Percentiles rank a stretch among this genome's conserved stretches.
phyloP scores from a whole-genome alignment of 92 coral and sea anemone genomes.

The Virgularia gustaviana region DNA sequence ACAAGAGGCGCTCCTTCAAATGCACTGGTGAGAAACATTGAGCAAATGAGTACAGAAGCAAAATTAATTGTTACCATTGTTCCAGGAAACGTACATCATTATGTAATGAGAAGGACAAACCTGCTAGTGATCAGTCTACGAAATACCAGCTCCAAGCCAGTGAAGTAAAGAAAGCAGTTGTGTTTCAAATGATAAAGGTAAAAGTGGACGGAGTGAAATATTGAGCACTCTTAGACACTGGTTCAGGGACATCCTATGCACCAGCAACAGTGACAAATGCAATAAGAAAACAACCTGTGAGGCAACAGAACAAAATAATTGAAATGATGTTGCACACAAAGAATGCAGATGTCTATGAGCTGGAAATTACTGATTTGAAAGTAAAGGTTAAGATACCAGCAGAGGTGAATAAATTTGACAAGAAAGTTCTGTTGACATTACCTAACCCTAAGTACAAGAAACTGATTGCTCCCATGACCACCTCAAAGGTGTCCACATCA shows the following conservation, averaged over 20 bases:
- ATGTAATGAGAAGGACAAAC: conserved; percentile 45
- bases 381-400: not conserved
- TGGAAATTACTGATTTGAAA: not conserved
- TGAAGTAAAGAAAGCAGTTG: conserved; percentile 20
- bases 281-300: conserved; percentile 47
- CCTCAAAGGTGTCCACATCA: not conserved
- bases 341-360: not conserved
- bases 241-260: conserved; percentile 43
- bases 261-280: conserved; percentile 50
- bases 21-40: conserved; percentile 1
- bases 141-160: no score
- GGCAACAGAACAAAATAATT: conserved; percentile 33
- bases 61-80: no score
- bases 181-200: conserved; percentile 40
- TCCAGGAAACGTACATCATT: conserved; percentile 60
- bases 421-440: conserved; percentile 3
- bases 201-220: conserved; percentile 36
- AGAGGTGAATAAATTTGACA: not conserved
- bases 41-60: no score
- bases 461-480: not conserved
- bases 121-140: conserved; percentile 51
- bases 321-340: conserved; percentile 56
- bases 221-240: conserved; percentile 6
- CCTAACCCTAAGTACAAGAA: conserved; percentile 1
- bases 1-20: conserved; percentile 4